Conservation (phyloP, 2,797 vertebrate species). For the Mormyrus hasselquistii region DNA sequence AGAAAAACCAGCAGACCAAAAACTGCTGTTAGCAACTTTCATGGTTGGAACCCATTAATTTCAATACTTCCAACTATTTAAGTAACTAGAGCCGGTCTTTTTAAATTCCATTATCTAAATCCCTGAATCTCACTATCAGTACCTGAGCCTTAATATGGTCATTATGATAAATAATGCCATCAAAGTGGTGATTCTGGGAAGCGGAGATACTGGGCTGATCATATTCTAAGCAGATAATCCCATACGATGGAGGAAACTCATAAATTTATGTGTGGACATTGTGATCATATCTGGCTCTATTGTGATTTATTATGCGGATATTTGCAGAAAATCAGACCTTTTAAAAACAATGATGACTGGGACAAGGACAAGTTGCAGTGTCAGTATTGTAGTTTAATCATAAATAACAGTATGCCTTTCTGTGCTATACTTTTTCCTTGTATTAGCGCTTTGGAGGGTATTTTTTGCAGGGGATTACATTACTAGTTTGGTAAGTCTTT, state of each 20-base stretch:
- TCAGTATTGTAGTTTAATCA: neutral
- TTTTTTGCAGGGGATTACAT: neutral
- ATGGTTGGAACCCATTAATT: neutral
- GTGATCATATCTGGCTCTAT: neutral
- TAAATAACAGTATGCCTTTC: neutral
- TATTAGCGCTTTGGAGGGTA: neutral
- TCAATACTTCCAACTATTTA: neutral
- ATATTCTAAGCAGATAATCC: neutral
- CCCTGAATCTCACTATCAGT: neutral
- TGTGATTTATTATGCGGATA: neutral
- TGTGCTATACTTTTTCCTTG: neutral
- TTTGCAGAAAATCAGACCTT: neutral
- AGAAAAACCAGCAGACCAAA: neutral
- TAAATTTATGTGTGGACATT: neutral
- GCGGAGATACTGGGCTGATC: neutral
- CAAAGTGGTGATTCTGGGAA: neutral
- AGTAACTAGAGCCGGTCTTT: neutral
- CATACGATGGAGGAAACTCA: neutral
- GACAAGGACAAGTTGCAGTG: neutral
- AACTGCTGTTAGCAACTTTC: neutral
- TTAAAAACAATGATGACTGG: neutral
- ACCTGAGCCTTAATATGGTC: neutral
- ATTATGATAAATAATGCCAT: neutral
- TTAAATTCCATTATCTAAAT: neutral
- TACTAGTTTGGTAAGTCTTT: neutral